phyloP scores from a whole-genome alignment of 2,113 vertebrate genomes.

The Notiomystis cincta region DNA sequence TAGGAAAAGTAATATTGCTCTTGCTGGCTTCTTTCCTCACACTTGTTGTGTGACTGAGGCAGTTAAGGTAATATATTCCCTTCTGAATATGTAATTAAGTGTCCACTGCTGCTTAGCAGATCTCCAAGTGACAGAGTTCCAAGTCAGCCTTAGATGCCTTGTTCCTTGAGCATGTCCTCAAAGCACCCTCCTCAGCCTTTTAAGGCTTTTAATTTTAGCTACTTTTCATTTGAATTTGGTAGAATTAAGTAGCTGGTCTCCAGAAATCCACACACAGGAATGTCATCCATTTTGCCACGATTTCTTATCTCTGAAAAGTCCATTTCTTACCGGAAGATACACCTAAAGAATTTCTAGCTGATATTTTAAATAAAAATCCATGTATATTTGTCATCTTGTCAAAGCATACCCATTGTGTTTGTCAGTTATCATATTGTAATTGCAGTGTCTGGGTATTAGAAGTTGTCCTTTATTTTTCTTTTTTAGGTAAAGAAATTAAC shows the following conservation, averaged over 20 bases:
- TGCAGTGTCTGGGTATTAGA: neutral
- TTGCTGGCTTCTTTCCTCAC: neutral
- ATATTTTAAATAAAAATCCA: neutral
- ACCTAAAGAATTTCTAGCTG: neutral
- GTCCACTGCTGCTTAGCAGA: neutral
- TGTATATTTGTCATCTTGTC: neutral
- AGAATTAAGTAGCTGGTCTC: neutral
- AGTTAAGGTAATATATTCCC: neutral
- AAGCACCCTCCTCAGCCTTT: neutral
- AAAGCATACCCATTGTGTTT: neutral
- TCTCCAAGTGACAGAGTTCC: neutral
- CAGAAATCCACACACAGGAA: neutral
- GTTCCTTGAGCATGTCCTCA: neutral
- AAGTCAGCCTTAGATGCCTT: neutral
- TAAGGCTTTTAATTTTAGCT: neutral
- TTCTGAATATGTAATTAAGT: neutral
- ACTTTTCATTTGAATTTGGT: neutral
- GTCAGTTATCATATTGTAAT: neutral
- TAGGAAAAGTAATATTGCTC: neutral
- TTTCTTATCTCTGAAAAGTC: neutral
- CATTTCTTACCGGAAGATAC: neutral
- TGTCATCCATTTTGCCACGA: neutral
- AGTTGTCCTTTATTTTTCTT: neutral
- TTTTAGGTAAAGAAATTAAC: neutral
- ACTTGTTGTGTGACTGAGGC: neutral